A percentile compares a stretch with the other conserved stretches of the same genome.
Conservation (phyloP, 2,888 invertebrate genomes). For the Polylopha cassiicola region DNA sequence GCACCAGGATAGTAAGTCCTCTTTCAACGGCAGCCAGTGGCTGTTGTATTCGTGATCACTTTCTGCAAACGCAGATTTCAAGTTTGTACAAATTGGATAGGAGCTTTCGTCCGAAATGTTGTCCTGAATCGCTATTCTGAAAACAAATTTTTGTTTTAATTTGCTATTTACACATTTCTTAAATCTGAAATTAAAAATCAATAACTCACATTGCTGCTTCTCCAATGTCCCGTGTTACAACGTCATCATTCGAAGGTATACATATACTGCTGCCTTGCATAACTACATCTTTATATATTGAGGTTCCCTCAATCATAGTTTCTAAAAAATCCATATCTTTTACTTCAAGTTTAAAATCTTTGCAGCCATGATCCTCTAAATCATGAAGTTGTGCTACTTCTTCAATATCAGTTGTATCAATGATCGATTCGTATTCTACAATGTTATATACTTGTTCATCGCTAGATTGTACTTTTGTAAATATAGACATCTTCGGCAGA, state of each 20-base stretch:
- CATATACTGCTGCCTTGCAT: conserved; percentile 45
- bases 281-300: conserved; percentile 40
- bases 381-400: conserved; percentile 26
- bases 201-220: conserved; percentile 50
- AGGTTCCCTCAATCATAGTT: conserved; percentile 33
- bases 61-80: conserved; percentile 53
- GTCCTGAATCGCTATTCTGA: no score
- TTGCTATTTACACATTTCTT: no score
- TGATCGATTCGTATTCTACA: conserved; percentile 55
- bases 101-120: conserved; percentile 44
- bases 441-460: conserved; percentile 61
- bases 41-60: conserved; percentile 55
- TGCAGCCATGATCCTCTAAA: conserved; percentile 32
- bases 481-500: no score
- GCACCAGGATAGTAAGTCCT: conserved; percentile 47
- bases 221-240: conserved; percentile 46
- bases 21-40: conserved; percentile 45
- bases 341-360: conserved; percentile 35
- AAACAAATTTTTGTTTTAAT: no score
- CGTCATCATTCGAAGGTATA: conserved; percentile 45
- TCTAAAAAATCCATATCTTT: conserved; percentile 39
- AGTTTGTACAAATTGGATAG: conserved; percentile 26
- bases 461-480: no score
- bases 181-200: conserved; percentile 34
- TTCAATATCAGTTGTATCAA: conserved; percentile 31